A percentile compares a stretch with the other conserved stretches of the same genome.
Conservation (phyloP, 2,113 vertebrate genomes). For the Neotoma lepida region DNA sequence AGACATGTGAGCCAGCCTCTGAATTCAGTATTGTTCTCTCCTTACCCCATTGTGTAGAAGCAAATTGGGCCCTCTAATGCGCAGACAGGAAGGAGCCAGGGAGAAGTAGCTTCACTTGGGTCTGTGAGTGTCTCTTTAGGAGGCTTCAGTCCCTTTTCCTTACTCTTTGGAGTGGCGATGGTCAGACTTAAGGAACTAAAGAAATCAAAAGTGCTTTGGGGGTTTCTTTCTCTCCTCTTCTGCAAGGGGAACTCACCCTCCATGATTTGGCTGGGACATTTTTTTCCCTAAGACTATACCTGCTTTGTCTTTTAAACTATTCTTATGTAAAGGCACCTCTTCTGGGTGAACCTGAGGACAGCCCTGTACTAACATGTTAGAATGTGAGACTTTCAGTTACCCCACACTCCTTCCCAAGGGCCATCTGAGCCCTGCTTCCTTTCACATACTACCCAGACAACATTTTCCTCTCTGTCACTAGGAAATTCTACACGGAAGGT, state of each 20-base stretch:
- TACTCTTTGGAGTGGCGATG: not conserved
- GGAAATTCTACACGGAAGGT: not conserved
- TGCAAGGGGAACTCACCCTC: not conserved
- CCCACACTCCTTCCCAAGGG: not conserved
- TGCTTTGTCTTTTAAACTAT: not conserved
- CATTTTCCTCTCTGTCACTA: not conserved
- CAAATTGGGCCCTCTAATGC: not conserved
- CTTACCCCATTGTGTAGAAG: not conserved
- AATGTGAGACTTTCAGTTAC: not conserved
- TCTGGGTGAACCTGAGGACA: not conserved
- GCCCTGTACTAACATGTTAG: not conserved
- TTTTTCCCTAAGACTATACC: not conserved
- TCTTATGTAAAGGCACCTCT: not conserved
- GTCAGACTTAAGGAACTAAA: not conserved
- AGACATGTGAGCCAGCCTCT: not conserved
- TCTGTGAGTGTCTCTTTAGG: not conserved
- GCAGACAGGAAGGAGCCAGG: not conserved
- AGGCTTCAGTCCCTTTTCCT: not conserved
- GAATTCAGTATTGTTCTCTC: slow-evolving; percentile 4
- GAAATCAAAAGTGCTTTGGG: not conserved
- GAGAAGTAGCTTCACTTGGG: not conserved
- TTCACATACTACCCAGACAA: not conserved
- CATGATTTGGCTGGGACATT: not conserved
- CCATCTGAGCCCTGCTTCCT: not conserved
- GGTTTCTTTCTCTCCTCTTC: not conserved